Evolutionary conservation across 2,888 invertebrate species (phyloP), one percentile per base, ranked within the genome.

Genomic region (Dioctria rufipes): DNA sequence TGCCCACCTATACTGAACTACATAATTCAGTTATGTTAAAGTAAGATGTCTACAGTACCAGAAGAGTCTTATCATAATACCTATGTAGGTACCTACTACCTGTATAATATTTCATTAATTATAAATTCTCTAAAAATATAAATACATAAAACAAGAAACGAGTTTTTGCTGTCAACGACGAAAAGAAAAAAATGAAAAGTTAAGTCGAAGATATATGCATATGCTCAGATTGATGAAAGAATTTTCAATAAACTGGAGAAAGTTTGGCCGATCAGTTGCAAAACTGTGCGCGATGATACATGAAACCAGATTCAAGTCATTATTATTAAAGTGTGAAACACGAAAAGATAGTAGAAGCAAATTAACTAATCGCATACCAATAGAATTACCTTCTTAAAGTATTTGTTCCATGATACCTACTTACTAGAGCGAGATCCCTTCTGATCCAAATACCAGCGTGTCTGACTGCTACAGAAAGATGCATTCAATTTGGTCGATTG

Each of bases 221-320:
- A 46, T 46, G 46, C 46, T 6, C 46, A 46, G 5, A 46, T 46
- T 46, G 5, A 46, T 46, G 8, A 46, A 60, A 40, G 13, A 61
- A 75, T 13, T 42, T 75, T 13, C 75, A 61, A 25, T 13, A 58
- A 75, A 75, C 42, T 51, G 60, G 75, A 40, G 61, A 75, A 75
- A 60, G 75, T 75, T 75, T 13, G 25, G 13, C 60, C 58, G 60
- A 75, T 60, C 60, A 75, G n/a, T 43, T 75, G 75, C 75, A 75
- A 58, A 61, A 37, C 43, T 75, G 25, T 13, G 13, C 42, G 13
- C n/a, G 43, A 61, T 60, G 43, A 37, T 43, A 4, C 58, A 43
- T n/a, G 13, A 51, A 40, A 42, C 60, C 75, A 75, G 9, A 60
- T n/a, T n/a, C n/a, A n/a, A n/a, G n/a, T n/a, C n/a, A n/a, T n/a